Evolutionary conservation across 2,797 vertebrate genomes (phyloP).

Genomic region (Hippocampus kuda): DNA sequence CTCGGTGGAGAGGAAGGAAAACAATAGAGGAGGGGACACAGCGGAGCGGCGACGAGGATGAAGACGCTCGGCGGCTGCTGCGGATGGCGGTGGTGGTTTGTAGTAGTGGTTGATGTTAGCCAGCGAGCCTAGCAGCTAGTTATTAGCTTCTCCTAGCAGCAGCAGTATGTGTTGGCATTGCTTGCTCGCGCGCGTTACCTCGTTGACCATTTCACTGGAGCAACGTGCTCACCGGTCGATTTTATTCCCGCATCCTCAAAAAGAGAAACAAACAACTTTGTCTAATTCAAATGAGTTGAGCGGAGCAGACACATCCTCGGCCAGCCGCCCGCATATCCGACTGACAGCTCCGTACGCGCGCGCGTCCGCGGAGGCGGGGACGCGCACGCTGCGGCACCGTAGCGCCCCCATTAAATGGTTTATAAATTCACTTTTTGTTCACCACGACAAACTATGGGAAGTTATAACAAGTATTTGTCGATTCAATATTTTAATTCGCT

Average conservation of each 20-base stretch:
- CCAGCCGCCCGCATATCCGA: constrained; percentile 62
- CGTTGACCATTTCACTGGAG: neutral
- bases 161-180: constrained; percentile 27
- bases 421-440: no score
- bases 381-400: constrained; percentile 20
- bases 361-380: constrained; percentile 20
- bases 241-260: constrained; percentile 10
- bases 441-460: neutral
- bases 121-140: constrained; percentile 40
- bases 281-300: constrained; percentile 22
- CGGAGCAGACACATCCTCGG: constrained; percentile 32
- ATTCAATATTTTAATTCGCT: neutral
- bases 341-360: constrained; percentile 68
- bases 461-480: neutral
- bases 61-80: constrained; percentile 26
- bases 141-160: constrained; percentile 1
- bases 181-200: constrained; percentile 21
- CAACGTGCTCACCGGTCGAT: neutral
- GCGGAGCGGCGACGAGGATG: constrained; percentile 10
- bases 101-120: neutral
- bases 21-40: neutral
- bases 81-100: constrained; percentile 6
- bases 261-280: constrained; percentile 4
- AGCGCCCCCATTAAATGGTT: constrained; percentile 18
- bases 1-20: constrained; percentile 27